Conservation (phyloP, 2,888 invertebrate genomes). For the Acronicta alni region DNA sequence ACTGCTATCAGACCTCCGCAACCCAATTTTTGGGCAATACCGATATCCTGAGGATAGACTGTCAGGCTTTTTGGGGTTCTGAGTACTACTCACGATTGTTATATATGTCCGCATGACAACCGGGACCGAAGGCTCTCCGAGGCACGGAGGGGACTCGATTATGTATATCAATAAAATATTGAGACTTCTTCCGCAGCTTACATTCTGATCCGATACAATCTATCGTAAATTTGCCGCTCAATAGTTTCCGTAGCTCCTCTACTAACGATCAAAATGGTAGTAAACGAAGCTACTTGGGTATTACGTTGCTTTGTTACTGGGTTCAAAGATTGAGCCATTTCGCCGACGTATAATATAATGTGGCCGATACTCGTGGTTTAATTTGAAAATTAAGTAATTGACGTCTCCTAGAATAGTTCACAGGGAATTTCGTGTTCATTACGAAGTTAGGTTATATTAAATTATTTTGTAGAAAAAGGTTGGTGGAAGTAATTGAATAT, state of each 20-base stretch:
- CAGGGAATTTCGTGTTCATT: conserved; percentile 55
- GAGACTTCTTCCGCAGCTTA: conserved; percentile 1
- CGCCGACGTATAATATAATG: conserved; percentile 57
- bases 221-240: conserved; percentile 30
- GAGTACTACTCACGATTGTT: too few species aligned
- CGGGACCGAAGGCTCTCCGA: too few species aligned
- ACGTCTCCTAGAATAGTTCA: conserved; percentile 61
- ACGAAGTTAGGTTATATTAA: conserved; percentile 32
- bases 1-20: too few species aligned
- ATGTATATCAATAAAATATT: neutral
- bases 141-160: too few species aligned
- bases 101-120: too few species aligned
- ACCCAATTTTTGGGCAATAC: too few species aligned
- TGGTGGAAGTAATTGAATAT: neutral
- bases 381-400: conserved; percentile 66
- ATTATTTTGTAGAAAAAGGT: conserved; percentile 33
- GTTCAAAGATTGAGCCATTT: conserved; percentile 58
- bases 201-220: conserved; percentile 33
- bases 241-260: conserved; percentile 46
- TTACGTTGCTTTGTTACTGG: conserved; percentile 46
- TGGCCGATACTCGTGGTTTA: conserved; percentile 62
- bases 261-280: conserved; percentile 46
- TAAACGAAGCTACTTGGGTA: conserved; percentile 37
- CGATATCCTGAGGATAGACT: too few species aligned
- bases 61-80: too few species aligned